Evolutionary conservation across 2,888 invertebrate species (phyloP), one percentile per base, ranked within the genome.

Genomic region (Penaeus monodon): DNA sequence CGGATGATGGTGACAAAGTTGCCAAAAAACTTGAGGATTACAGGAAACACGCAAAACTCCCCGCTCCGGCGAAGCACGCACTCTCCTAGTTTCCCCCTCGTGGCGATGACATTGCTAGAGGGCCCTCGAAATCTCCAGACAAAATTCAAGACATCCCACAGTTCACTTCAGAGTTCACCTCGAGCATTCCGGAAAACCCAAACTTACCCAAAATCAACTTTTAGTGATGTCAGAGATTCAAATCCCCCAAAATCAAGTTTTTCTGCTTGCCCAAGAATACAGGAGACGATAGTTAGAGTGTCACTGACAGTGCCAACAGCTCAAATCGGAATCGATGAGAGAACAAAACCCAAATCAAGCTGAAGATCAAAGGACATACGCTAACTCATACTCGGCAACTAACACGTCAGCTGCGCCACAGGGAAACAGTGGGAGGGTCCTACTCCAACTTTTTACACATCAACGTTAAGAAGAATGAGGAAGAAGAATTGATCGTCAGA

Each of bases 301-400:
- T 49, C 88, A 22, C n/a, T 86, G 24, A 49, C 78, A 22, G 84
- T 86, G n/a, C 84, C 88, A n/a, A 77, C 86, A 4, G 84, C 89
- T n/a, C 84, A 84, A 29, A 79, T 84, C 20, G 76, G 81, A 27
- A 73, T 84, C 22, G 90, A 90, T 49, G 90, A 90, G 33, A 74
- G 86, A 33, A 90, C 89, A 38, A 97, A 97, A n/a, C n/a, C 92
- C 97, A 97, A 92, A 93, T 97, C 8, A 97, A 97, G 92, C 95
- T 97, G 0, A 97, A 97, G 93, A 97, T 97, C 90, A 97, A 97
- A 92, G 97, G 97, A 6, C 97, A 0, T 95, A 96, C 91, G 94
- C 96, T 89, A 96, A 97, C 91, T 87, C 88, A 12, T 89, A 89
- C 81, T 95, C 94, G 0, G 96, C 96, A 91, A 96, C 94, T 88